Base-by-base conservation (phyloP, 92 coral and sea anemone species). In the Diadumene lineata region DNA sequence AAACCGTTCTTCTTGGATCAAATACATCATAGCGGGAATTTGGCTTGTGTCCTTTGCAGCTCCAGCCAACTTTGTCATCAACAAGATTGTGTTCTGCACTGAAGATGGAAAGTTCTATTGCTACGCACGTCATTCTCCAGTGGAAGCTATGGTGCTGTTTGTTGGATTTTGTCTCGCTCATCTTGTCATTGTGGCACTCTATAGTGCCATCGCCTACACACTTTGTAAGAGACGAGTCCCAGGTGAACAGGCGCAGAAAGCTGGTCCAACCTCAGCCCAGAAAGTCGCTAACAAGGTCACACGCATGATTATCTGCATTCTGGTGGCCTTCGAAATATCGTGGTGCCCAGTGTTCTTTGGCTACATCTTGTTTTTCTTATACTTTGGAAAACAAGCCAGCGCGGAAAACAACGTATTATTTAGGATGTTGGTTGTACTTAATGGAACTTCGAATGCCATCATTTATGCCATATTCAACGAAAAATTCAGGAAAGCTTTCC, bases 191-290 rank as follows among this genome's bases (percentile, higher is more conserved):
- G 26, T 55, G 33, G 46, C 71, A 9, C 64, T 79, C 24, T 63
- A 79, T 38, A 56, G 66, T 3, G 34, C 71, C 11, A 79, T 79
- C 51, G 61, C 55, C 11, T 71, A 79, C n/a, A 74, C 22, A 21
- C 78, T 79, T 16, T 79, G 84, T 72, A 79, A 43, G 34, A 43
- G 84, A 18, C 48, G 44, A 24, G 50, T 79, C 15, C 84, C 84
- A 26, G 84, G 84, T 0, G 78, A 79, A n/a, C 73, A 68, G 1
- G 73, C 68, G 3, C 65, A 23, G 68, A 62, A 58, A 13, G 68
- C 6, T 43, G 34, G 43, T 18, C 22, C 1, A 21, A 68, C 17
- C 75, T 53, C 74, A 25, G 27, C 22, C 31, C 64, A 62, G 68
- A 26, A 60, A 60, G 23, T 29, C 53, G 75, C 75, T 9, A 57